Evolutionary conservation across 2,113 vertebrate genomes (phyloP), one percentile per base, ranked within the genome.

Genomic region (Phocoena sinus): DNA sequence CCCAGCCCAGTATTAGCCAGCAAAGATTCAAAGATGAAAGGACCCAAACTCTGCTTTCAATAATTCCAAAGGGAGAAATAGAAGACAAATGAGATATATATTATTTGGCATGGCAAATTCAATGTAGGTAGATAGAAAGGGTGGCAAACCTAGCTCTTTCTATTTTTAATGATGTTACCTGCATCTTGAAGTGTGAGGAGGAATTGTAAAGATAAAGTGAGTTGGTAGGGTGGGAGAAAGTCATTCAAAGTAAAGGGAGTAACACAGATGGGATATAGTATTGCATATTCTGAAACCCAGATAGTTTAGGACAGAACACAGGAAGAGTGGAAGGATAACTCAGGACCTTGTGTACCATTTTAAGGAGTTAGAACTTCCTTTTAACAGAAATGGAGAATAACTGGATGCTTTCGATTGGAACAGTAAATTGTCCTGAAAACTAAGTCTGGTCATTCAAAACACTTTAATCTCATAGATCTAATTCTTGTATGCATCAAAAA

Each of bases 201-300:
- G 3, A 84, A 79, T 12, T 58, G 0, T 50, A 50, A 80, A 87
- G 8, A 31, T 38, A 53, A 65, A 95, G 0, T 7, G 26, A 89
- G 4, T 6, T 67, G 17, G 3, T 81, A 62, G 6, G 0, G 1
- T 80, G 7, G 4, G 1, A 38, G 6, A 76, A 70, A 28, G 4
- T 53, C 68, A 67, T 44, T 74, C 33, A 23, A 14, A 8, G 11
- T 53, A 10, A 10, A 95, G 13, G 11, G 3, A 62, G 25, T 60
- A 70, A 41, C 33, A 71, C 20, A 70, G 12, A 21, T 58, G 28
- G 47, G n/a, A 38, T 50, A 41, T 0, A 26, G 0, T 26, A 4
- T 74, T 25, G 23, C 10, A 9, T 6, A 25, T 28, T 85, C 21
- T 82, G n/a, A 81, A 25, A 90, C 56, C 28, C 44, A 20, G 44